Conservation (phyloP, 2,888 invertebrate genomes). For the Caenorhabditis sp. region DNA sequence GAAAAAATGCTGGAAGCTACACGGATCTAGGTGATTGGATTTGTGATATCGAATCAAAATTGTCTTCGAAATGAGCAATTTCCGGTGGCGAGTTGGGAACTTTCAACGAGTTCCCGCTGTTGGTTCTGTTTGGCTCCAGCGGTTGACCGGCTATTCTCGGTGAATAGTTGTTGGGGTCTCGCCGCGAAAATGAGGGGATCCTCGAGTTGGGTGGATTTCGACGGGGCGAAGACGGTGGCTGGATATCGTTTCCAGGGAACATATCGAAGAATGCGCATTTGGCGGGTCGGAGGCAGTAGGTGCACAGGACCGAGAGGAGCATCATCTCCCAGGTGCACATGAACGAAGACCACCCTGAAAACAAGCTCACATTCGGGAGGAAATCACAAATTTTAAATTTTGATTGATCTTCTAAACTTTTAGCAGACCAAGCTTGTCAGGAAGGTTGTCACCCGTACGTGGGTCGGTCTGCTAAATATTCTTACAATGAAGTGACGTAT, state of each 20-base stretch:
- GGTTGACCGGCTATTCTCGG: slow-evolving; percentile 39
- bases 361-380: too few relatives aligned
- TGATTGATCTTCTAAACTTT: background rate
- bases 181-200: slow-evolving; percentile 19
- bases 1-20: background rate
- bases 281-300: slow-evolving; percentile 76
- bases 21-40: background rate
- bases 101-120: background rate
- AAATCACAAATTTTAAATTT: too few relatives aligned
- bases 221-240: background rate
- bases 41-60: slow-evolving; percentile 37
- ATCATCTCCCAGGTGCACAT: slow-evolving; percentile 81
- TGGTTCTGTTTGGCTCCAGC: slow-evolving; percentile 8
- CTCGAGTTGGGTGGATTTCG: slow-evolving; percentile 8
- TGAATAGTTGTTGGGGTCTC: slow-evolving; percentile 11
- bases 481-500: background rate
- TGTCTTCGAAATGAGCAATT: slow-evolving; percentile 24
- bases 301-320: slow-evolving; percentile 74
- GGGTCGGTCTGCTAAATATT: too few relatives aligned
- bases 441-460: too few relatives aligned
- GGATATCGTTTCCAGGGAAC: slow-evolving; percentile 51
- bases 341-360: slow-evolving; percentile 81
- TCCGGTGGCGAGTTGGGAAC: background rate
- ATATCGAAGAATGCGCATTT: slow-evolving; percentile 64
- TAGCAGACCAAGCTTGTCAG: too few relatives aligned